Conservation (phyloP, 1,140 invertebrate species). For the Melipona quadrifasciata region DNA sequence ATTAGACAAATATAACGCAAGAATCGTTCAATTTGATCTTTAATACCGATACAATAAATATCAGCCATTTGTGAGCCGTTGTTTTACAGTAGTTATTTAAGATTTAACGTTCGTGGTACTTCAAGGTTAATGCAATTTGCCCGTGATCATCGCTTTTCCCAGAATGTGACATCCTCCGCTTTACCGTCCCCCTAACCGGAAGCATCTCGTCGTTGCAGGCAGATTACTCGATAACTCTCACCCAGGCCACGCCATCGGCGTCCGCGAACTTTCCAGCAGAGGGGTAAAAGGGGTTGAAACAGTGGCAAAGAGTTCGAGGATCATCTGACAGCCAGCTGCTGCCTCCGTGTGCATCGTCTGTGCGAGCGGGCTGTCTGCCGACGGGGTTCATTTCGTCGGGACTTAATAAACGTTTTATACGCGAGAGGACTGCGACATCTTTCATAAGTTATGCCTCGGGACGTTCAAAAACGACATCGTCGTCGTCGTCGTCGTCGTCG, state of each 20-base stretch:
- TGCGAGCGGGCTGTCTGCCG: constrained; percentile 29
- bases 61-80: too few species aligned
- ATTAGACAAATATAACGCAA: too few species aligned
- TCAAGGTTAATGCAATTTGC: background rate
- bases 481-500: background rate
- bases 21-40: too few species aligned
- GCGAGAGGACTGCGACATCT: constrained; percentile 45
- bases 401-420: constrained; percentile 68
- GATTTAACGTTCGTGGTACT: background rate
- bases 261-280: constrained; percentile 45
- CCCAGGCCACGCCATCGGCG: constrained; percentile 28
- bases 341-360: constrained; percentile 28
- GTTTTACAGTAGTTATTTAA: too few species aligned
- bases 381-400: constrained; percentile 58
- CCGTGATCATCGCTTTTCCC: background rate
- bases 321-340: constrained; percentile 50
- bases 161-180: background rate
- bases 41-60: too few species aligned
- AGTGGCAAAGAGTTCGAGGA: constrained; percentile 34
- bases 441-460: constrained; percentile 51
- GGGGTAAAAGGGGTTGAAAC: background rate
- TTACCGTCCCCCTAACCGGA: background rate
- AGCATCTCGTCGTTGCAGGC: constrained; percentile 37
- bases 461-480: constrained; percentile 53
- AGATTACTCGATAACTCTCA: constrained; percentile 62